Evolutionary conservation across 2,113 vertebrate genomes (phyloP).

Genomic region (Leucoraja erinaceus): DNA sequence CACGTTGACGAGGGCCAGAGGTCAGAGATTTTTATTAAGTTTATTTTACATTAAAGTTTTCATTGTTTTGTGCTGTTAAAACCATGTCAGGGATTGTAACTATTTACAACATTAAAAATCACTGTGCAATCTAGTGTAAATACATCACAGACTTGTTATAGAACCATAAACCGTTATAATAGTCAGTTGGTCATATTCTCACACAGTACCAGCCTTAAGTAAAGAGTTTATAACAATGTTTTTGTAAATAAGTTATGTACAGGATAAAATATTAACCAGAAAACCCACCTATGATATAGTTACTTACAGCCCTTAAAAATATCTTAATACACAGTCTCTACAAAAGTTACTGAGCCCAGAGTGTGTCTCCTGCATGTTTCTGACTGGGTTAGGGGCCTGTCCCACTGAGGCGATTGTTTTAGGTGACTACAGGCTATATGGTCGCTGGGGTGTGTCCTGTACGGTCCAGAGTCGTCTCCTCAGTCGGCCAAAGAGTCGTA

Average conservation of each 20-base stretch:
- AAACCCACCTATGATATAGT: slow-evolving; percentile 75
- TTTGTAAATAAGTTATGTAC: slow-evolving; percentile 77
- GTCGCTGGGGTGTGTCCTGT: too few species aligned
- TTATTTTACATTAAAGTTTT: slow-evolving; percentile 21
- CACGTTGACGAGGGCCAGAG: background rate
- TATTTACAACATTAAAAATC: slow-evolving; percentile 86
- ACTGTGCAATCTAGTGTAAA: slow-evolving; percentile 71
- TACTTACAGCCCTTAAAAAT: slow-evolving; percentile 99
- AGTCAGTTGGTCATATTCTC: slow-evolving; percentile 6
- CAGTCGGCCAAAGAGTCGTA: too few species aligned
- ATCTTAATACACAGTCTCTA: slow-evolving; percentile 93
- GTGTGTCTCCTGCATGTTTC: slow-evolving; percentile 62
- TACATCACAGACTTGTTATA: slow-evolving; percentile 88
- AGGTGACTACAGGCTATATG: too few species aligned
- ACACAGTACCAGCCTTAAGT: slow-evolving; percentile 42
- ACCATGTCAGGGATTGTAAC: slow-evolving; percentile 81
- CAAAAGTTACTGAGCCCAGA: slow-evolving; percentile 67
- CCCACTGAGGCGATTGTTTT: too few species aligned
- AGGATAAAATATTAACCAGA: slow-evolving; percentile 67
- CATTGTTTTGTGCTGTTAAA: slow-evolving; percentile 84
- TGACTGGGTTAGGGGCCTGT: slow-evolving; percentile 52
- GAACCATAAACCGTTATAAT: slow-evolving; percentile 59
- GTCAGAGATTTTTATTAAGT: slow-evolving; percentile 29
- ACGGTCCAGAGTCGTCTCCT: too few species aligned
- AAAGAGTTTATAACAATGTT: slow-evolving; percentile 56